Conservation (phyloP, 37 sponge, comb jelly and placozoan genomes). For the Spongia lamella region DNA sequence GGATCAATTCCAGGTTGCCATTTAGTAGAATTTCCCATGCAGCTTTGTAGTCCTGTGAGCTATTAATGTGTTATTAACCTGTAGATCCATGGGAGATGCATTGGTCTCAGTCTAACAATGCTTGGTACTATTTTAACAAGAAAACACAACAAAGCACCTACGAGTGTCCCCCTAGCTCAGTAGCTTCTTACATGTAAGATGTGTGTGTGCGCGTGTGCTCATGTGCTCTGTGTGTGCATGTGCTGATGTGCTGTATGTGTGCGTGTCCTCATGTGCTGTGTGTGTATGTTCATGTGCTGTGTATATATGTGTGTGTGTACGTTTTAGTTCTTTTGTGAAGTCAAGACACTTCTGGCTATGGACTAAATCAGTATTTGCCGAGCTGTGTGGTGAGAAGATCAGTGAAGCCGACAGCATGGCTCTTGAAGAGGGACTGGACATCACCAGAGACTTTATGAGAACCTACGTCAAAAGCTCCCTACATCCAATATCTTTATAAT, state of each 20-base stretch:
- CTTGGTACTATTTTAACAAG: constrained; percentile 61
- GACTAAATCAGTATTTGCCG: neutral
- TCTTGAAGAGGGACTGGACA: neutral
- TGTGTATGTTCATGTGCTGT: too few relatives aligned
- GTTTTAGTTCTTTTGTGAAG: neutral
- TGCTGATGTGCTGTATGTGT: too few relatives aligned
- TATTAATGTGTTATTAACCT: too few relatives aligned
- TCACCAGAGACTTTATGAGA: too few relatives aligned
- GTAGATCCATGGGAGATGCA: constrained; percentile 85
- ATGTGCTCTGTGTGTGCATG: too few relatives aligned
- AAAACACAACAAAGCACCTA: constrained; percentile 41
- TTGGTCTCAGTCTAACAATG: constrained; percentile 26
- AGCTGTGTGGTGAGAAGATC: constrained; percentile 1
- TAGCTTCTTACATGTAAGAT: constrained; percentile 62
- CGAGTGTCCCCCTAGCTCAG: constrained; percentile 58
- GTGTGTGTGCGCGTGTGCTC: neutral
- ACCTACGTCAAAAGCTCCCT: too few relatives aligned
- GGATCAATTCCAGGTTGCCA: too few relatives aligned
- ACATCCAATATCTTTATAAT: too few relatives aligned
- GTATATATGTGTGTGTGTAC: too few relatives aligned
- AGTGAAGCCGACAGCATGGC: neutral
- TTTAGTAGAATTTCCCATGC: neutral
- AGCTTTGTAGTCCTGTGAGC: neutral
- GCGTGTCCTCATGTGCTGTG: too few relatives aligned
- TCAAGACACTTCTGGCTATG: constrained; percentile 12